Percentiles rank a stretch among this genome's conserved stretches.
phyloP scores from a whole-genome alignment of 2,797 vertebrate species.

The Sylvilagus floridanus region DNA sequence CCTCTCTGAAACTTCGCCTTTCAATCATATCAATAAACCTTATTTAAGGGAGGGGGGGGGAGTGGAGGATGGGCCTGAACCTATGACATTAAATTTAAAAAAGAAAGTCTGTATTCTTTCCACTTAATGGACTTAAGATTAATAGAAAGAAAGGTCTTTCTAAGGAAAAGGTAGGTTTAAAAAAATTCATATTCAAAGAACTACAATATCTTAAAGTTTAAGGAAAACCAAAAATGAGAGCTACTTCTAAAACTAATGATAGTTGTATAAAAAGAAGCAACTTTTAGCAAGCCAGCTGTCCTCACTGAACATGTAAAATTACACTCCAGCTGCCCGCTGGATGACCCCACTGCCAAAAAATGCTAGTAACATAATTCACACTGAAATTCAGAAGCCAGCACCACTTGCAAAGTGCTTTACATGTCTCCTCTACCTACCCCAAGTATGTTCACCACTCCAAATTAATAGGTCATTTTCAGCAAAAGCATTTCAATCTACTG shows the following conservation, averaged over 20 bases:
- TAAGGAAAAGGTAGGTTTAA: conserved; percentile 44
- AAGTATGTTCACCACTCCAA: neutral
- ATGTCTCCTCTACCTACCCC: conserved; percentile 40
- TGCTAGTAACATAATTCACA: conserved; percentile 50
- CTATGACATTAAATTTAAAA: too few relatives aligned
- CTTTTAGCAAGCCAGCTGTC: conserved; percentile 66
- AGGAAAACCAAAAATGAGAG: conserved; percentile 57
- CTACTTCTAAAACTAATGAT: conserved; percentile 47
- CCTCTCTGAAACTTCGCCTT: too few relatives aligned
- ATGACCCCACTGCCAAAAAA: conserved; percentile 68
- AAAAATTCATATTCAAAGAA: conserved; percentile 61
- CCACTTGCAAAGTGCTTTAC: conserved; percentile 38
- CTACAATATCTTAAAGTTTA: conserved; percentile 45
- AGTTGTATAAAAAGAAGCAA: neutral
- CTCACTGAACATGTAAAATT: conserved; percentile 70
- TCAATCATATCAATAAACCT: too few relatives aligned
- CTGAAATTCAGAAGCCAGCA: conserved; percentile 68
- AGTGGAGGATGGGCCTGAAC: too few relatives aligned
- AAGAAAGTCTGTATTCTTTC: conserved; percentile 24
- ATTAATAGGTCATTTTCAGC: conserved; percentile 37
- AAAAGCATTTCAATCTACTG: conserved; percentile 67
- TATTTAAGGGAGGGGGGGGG: too few relatives aligned
- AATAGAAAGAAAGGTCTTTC: conserved; percentile 35
- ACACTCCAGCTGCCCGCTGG: conserved; percentile 50
- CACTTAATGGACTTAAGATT: conserved; percentile 50